These are phyloP conservation scores for Amitus sp. DNA, from an alignment of 2,888 invertebrate species.

Conservation along the genomic window DNA sequence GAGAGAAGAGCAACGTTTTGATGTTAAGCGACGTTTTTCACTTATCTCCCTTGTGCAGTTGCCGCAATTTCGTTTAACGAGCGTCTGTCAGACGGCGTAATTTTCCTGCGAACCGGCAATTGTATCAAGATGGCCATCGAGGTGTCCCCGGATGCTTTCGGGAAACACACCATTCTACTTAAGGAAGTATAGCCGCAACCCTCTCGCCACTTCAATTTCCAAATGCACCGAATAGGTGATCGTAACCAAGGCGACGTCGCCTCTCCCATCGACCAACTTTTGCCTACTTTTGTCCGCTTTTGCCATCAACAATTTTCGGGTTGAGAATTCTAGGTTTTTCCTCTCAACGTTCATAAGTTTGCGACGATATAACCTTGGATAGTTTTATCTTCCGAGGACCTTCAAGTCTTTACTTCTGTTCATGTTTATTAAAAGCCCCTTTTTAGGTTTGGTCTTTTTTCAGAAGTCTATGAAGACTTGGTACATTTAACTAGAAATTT, in stretches of 20 bases:
- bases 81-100: background rate
- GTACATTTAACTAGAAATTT: no score
- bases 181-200: slow-evolving; percentile 28
- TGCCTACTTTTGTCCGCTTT: no score
- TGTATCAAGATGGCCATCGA: slow-evolving; percentile 35
- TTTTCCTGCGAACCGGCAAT: slow-evolving; percentile 14
- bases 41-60: background rate
- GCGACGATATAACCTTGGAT: no score
- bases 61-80: background rate
- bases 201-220: slow-evolving; percentile 40
- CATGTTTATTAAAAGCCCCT: no score
- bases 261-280: slow-evolving; percentile 39
- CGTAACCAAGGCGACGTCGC: slow-evolving; percentile 38
- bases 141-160: slow-evolving; percentile 31
- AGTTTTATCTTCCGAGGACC: no score
- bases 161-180: slow-evolving; percentile 30
- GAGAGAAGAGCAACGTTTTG: no score
- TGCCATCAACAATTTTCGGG: slow-evolving; percentile 40
- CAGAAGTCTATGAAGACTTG: no score
- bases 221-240: slow-evolving; percentile 41
- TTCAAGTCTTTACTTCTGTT: no score
- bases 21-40: background rate
- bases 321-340: no score
- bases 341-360: no score
- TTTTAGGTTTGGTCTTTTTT: no score